Base-by-base conservation (phyloP, 2,888 invertebrate species). In the Malthinus flaveolus region DNA sequence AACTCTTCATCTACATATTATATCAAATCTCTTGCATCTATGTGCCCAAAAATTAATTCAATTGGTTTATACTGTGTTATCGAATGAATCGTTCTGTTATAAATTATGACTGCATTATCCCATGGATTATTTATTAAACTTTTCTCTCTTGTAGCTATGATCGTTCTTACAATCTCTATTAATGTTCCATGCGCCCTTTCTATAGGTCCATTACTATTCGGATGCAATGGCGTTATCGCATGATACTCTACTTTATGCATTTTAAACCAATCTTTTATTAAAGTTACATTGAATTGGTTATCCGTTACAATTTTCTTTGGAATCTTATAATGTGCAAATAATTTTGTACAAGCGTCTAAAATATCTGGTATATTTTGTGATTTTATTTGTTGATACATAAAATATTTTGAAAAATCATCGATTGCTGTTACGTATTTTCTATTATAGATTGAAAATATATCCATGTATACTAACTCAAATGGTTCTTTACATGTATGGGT, bases 261-360 rank as follows among this genome's bases (percentile, higher is more conserved):
- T 49, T 15, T 32, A 37, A 36, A 49, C 23, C 15, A 49, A 10
- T 49, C 49, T 12, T 32, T 49, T 4, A 39, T 31, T 31, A 49
- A 12, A 3, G 11, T 23, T 10, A 31, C 13, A 37, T 37, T 49
- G 13, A 49, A 49, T 15, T 46, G 46, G 12, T 46, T 46, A 33
- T 46, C 46, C 8, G 46, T 32, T 32, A 46, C 11, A n/a, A 33
- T 32, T 4, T 8, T 46, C 3, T 46, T 31, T 8, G 47, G 47
- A 1, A 47, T 9, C n/a, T 47, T 47, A 34, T 47, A 47, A 47
- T 47, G 47, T 32, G 33, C 6, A 45, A 32, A 45, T 45, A 45
- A 7, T 8, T 45, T 45, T 7, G 32, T 45, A 45, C 32, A 45
- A 32, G 34, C 33, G 13, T 47, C 47, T 33, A 47, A 11, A 1